Conservation (phyloP, 2,113 vertebrate genomes). For the Cynoglossus semilaevis region DNA sequence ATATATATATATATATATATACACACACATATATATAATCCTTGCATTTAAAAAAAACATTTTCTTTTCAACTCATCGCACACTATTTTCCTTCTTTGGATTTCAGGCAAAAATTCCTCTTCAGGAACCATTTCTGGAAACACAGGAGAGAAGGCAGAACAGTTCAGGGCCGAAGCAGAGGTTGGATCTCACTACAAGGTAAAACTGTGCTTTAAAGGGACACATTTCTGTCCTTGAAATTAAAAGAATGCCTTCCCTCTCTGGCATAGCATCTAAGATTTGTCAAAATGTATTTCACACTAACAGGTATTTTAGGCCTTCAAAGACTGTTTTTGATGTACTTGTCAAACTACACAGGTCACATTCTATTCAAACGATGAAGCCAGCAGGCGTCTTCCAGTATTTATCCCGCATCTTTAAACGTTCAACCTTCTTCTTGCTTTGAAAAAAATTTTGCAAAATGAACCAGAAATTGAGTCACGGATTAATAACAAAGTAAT, state of each 20-base stretch:
- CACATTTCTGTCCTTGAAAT: slow-evolving; percentile 44
- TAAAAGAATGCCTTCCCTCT: slow-evolving; percentile 20
- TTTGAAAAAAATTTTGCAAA: slow-evolving; percentile 76
- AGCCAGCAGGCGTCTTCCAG: slow-evolving; percentile 60
- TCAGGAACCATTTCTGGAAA: slow-evolving; percentile 54
- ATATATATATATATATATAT: too few species aligned
- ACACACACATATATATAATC: too few species aligned
- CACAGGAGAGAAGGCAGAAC: slow-evolving; percentile 35
- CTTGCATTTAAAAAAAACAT: too few species aligned
- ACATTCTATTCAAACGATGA: slow-evolving; percentile 81
- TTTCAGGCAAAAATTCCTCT: slow-evolving; percentile 73
- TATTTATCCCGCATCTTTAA: slow-evolving; percentile 51
- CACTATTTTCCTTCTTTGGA: slow-evolving; percentile 25
- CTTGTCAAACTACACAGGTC: slow-evolving; percentile 75
- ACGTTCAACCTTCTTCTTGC: slow-evolving; percentile 71
- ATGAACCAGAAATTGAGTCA: slow-evolving; percentile 74
- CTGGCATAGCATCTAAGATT: slow-evolving; percentile 76
- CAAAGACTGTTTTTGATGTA: slow-evolving; percentile 80
- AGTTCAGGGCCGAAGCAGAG: slow-evolving; percentile 59
- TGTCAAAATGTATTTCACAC: slow-evolving; percentile 83
- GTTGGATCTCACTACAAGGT: slow-evolving; percentile 77
- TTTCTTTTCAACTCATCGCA: slow-evolving; percentile 9
- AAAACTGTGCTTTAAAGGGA: slow-evolving; percentile 56
- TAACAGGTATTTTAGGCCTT: slow-evolving; percentile 80
- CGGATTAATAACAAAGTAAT: too few species aligned